Base-by-base conservation (phyloP, 2,113 vertebrate genomes). In the Bambusicola thoracicus region DNA sequence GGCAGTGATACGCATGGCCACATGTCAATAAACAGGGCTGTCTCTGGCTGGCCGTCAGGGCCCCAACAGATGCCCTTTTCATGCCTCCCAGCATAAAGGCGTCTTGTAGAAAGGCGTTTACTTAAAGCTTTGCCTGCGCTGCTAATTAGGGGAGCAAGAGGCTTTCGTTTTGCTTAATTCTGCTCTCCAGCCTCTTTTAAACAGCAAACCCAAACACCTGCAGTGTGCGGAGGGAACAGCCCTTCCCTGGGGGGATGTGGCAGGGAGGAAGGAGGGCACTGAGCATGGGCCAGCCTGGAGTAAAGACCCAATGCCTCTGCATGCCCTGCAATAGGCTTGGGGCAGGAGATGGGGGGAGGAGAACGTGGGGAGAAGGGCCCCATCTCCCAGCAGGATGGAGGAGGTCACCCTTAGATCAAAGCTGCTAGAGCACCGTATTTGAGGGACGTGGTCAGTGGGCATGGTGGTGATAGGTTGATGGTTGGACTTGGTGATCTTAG, bases 51-150 rank as follows among this genome's bases (percentile, higher is more conserved):
- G 7, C 72, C 66, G 34, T 24, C 16, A 2, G 11, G 12, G 13
- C 83, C 38, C 29, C 44, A 95, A 97, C 95, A 95, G 90, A 92
- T 51, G 68, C 61, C 76, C 95, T 95, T 96, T 96, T 97, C 84
- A 94, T 93, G 4, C 4, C 72, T 80, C 85, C 53, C 12, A 34
- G 84, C 78, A 96, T 73, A 92, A 95, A 83, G 94, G 75, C 61
- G 46, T 91, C 94, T 96, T 96, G 87, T 86, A 34, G 86, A 58
- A 74, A 88, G 4, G 51, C 61, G 43, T 93, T 89, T 81, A 83
- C 87, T 79, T 48, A 93, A 61, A 34, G 75, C 78, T 87, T 66
- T 86, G 90, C 93, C 88, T 72, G 30, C 66, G 17, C 11, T 34
- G 84, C 73, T 96, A 95, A 96, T 94, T 81, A 92, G 46, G 80